phyloP scores from a whole-genome alignment of 2,797 vertebrate genomes.

The Acipenser transmontanus region DNA sequence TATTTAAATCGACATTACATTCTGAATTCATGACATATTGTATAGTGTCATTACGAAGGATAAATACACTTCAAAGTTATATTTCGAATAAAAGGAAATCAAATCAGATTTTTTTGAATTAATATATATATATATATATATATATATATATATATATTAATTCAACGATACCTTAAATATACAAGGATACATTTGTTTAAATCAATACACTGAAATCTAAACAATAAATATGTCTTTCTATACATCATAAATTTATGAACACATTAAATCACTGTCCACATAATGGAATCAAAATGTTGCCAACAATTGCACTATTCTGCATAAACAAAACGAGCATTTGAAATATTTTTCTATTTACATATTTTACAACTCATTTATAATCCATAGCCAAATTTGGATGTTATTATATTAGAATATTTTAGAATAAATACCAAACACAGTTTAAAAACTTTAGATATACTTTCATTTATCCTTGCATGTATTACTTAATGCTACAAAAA shows the following conservation, averaged over 20 bases:
- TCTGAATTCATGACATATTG: no score
- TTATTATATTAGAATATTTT: no score
- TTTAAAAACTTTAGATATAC: no score
- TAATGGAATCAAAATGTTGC: slow-evolving; percentile 15
- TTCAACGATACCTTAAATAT: slow-evolving; percentile 3
- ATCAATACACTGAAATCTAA: not conserved
- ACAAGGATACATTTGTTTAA: slow-evolving; percentile 15
- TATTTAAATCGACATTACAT: no score
- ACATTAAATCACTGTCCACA: not conserved
- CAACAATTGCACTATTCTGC: not conserved
- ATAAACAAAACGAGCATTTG: not conserved
- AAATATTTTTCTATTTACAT: not conserved
- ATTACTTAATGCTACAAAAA: no score
- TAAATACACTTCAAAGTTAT: not conserved
- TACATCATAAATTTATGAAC: not conserved
- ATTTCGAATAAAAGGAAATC: not conserved
- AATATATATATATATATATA: slow-evolving; percentile 16
- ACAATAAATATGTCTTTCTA: no score
- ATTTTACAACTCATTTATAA: no score
- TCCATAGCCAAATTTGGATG: no score
- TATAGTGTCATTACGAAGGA: no score
- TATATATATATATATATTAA: slow-evolving; percentile 22
- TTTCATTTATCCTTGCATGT: no score
- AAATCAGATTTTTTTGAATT: not conserved
- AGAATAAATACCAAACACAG: no score